phyloP scores from a whole-genome alignment of 2,797 vertebrate genomes.

The Acipenser oxyrinchus region DNA sequence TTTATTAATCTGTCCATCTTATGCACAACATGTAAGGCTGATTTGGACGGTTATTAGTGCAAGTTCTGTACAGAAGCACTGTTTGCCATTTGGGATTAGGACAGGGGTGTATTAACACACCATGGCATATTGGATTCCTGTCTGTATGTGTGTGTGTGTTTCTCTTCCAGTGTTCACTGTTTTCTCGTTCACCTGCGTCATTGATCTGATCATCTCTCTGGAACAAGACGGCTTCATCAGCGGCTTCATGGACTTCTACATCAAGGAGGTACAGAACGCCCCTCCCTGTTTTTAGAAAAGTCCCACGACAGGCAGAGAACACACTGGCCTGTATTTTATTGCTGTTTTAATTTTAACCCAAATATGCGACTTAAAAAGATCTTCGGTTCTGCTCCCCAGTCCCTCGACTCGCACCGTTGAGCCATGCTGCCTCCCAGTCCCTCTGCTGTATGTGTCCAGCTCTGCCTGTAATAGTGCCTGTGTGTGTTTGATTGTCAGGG shows the following conservation, averaged over 20 bases:
- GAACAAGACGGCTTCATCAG: constrained; percentile 74
- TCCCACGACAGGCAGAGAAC: not conserved
- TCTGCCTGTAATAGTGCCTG: too few relatives aligned
- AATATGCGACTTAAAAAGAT: not conserved
- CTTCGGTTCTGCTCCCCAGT: not conserved
- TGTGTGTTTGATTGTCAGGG: constrained; percentile 43
- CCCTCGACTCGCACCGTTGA: too few relatives aligned
- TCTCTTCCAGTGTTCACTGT: constrained; percentile 62
- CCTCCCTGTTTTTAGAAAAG: constrained; percentile 24
- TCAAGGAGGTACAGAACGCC: constrained; percentile 53
- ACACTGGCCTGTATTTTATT: not conserved
- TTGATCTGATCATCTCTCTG: constrained; percentile 72
- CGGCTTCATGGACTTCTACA: constrained; percentile 75
- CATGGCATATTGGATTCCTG: too few relatives aligned
- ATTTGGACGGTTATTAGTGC: not conserved
- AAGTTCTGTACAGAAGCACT: not conserved
- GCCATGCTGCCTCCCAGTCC: too few relatives aligned
- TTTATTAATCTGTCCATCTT: too few relatives aligned
- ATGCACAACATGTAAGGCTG: too few relatives aligned
- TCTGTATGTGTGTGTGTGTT: constrained; percentile 1
- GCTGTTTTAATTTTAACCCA: not conserved
- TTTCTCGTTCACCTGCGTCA: constrained; percentile 72
- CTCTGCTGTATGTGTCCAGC: too few relatives aligned
- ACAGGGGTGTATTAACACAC: too few relatives aligned
- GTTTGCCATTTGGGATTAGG: too few relatives aligned